Conservation (phyloP, 2,888 invertebrate genomes). For the Limnephilus rhombicus region DNA sequence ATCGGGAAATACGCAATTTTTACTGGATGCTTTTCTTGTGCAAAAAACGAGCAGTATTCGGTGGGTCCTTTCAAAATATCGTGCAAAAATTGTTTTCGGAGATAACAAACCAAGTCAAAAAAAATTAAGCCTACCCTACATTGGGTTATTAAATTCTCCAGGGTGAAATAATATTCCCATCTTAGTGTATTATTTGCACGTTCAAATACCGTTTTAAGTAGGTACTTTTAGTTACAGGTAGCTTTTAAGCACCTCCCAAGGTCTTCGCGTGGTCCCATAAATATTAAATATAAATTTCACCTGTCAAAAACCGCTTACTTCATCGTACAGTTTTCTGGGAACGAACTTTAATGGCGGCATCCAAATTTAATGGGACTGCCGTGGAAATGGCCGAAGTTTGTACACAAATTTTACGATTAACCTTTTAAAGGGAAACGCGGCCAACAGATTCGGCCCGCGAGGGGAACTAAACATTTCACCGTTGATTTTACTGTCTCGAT, state of each 20-base stretch:
- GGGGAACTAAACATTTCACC: neutral
- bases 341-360: slow-evolving; percentile 32
- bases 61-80: neutral
- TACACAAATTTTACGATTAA: slow-evolving; percentile 29
- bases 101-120: neutral
- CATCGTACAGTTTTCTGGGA: neutral
- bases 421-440: slow-evolving; percentile 9
- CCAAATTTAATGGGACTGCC: slow-evolving; percentile 35
- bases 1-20: too few species aligned
- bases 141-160: neutral
- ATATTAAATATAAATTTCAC: slow-evolving; percentile 41
- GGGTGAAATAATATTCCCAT: neutral
- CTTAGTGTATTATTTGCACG: neutral
- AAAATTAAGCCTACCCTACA: neutral
- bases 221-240: neutral
- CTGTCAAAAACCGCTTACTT: slow-evolving; percentile 20
- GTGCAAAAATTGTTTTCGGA: neutral
- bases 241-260: slow-evolving; percentile 11
- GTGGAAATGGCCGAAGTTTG: slow-evolving; percentile 17
- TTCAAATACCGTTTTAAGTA: neutral
- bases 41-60: too few species aligned
- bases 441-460: neutral
- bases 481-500: neutral
- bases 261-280: slow-evolving; percentile 15
- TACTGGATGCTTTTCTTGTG: too few species aligned